A percentile compares a stretch with the other conserved stretches of the same genome.
These are phyloP conservation scores for Trogon melanurus DNA, from an alignment of 2,113 vertebrate species.

Conservation along the genomic window DNA sequence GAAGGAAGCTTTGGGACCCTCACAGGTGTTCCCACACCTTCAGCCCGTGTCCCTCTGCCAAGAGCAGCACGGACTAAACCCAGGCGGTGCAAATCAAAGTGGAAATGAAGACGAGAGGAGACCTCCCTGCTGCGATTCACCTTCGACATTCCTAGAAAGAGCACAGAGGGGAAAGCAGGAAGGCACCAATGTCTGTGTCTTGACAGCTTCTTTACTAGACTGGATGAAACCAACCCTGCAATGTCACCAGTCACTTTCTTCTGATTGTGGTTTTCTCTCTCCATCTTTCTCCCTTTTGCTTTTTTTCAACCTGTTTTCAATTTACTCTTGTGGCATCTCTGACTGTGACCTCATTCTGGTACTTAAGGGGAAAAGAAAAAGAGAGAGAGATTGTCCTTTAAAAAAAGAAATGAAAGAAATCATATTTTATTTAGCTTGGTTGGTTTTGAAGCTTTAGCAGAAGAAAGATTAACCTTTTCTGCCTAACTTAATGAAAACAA, in stretches of 20 bases:
- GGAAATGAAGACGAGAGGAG: neutral
- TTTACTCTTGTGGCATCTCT: conserved; percentile 75
- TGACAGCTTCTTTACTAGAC: conserved; percentile 31
- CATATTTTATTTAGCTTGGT: conserved; percentile 64
- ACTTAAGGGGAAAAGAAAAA: neutral
- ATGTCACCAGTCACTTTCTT: conserved; percentile 10
- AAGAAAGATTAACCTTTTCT: conserved; percentile 72
- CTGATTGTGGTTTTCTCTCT: conserved; percentile 38
- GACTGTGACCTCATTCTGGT: conserved; percentile 78
- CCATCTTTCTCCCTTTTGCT: conserved; percentile 47
- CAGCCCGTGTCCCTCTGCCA: neutral
- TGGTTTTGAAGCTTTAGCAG: conserved; percentile 70
- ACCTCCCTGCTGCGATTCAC: neutral
- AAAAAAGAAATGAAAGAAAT: conserved; percentile 68
- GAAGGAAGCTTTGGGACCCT: neutral
- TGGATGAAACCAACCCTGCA: conserved; percentile 29
- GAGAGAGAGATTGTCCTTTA: conserved; percentile 44
- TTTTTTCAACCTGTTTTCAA: conserved; percentile 80
- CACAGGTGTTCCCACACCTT: neutral
- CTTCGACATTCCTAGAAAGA: conserved; percentile 53
- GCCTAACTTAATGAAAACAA: conserved; percentile 72
- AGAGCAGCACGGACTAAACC: neutral
- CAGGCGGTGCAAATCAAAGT: neutral
- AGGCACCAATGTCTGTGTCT: neutral
- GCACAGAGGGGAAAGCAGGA: neutral